phyloP scores from a whole-genome alignment of 2,888 invertebrate species.

The Patella pellucida region DNA sequence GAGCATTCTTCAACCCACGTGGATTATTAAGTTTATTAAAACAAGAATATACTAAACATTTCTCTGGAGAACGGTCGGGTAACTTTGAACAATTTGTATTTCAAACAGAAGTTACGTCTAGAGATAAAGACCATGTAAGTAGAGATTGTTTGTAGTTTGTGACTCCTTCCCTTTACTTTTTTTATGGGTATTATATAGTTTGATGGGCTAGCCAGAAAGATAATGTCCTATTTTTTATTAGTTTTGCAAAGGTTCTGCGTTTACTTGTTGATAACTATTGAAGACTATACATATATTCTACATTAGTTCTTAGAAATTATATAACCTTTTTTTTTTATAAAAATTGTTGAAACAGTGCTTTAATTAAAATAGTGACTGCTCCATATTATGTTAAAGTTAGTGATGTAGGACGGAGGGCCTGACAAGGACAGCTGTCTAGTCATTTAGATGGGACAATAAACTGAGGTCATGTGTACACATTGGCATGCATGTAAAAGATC shows the following conservation, averaged over 20 bases:
- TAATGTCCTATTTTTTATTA: background rate
- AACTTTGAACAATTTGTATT: conserved; percentile 68
- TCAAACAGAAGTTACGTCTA: conserved; percentile 70
- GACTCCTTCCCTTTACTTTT: background rate
- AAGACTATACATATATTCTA: no score
- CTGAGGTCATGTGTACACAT: no score
- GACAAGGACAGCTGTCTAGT: no score
- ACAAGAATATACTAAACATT: conserved; percentile 63
- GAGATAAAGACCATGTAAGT: conserved; percentile 71
- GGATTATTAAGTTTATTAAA: conserved; percentile 67
- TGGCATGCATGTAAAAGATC: no score
- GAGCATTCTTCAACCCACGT: conserved; percentile 69
- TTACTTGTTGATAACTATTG: no score
- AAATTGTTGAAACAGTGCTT: no score
- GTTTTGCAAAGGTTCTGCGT: background rate
- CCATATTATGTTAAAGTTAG: no score
- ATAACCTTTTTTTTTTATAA: no score
- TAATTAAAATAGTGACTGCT: no score
- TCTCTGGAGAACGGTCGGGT: conserved; percentile 61
- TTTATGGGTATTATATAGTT: background rate
- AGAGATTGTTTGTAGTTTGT: background rate
- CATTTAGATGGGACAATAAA: no score
- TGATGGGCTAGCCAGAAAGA: background rate
- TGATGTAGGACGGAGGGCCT: no score
- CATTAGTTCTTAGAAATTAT: no score